These are phyloP conservation scores for Oxyura jamaicensis DNA, from an alignment of 2,113 vertebrate genomes.

Conservation along the genomic window DNA sequence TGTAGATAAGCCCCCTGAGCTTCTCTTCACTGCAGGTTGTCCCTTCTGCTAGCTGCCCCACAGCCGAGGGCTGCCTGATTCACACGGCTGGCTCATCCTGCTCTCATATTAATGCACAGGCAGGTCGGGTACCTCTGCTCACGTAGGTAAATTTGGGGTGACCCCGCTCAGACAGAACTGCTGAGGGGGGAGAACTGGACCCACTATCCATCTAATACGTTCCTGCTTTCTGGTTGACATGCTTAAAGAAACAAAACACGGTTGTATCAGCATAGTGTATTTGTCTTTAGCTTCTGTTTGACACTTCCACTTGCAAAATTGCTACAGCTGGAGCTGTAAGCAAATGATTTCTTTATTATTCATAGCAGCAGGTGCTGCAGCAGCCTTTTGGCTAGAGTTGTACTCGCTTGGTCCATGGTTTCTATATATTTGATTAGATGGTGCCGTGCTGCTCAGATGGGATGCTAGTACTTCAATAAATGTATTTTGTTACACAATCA, in stretches of 20 bases:
- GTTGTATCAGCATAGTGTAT: constrained; percentile 44
- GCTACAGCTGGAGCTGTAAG: constrained; percentile 44
- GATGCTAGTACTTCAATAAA: constrained; percentile 21
- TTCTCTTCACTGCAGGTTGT: background rate
- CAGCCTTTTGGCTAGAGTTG: constrained; percentile 43
- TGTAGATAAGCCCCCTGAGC: background rate
- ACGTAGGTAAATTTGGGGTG: rapidly evolving
- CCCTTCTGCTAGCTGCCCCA: rapidly evolving
- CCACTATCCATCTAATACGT: background rate
- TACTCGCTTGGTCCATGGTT: constrained; percentile 23
- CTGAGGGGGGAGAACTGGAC: background rate
- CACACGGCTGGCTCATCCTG: background rate
- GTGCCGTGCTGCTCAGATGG: constrained; percentile 8
- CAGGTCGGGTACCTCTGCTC: background rate
- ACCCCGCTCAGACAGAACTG: background rate
- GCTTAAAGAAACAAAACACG: background rate
- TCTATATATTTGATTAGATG: constrained; percentile 58
- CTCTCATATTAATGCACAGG: background rate
- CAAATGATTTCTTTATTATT: constrained; percentile 68
- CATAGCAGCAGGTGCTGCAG: constrained; percentile 67
- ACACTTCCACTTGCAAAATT: constrained; percentile 60
- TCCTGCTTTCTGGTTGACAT: background rate
- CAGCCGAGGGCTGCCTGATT: background rate
- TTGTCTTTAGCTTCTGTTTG: constrained; percentile 65
- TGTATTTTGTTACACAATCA: constrained; percentile 23